A percentile compares a stretch with the other conserved stretches of the same genome.
These are phyloP conservation scores for Elgaria multicarinata DNA, from an alignment of 2,113 vertebrate genomes.

Conservation along the genomic window DNA sequence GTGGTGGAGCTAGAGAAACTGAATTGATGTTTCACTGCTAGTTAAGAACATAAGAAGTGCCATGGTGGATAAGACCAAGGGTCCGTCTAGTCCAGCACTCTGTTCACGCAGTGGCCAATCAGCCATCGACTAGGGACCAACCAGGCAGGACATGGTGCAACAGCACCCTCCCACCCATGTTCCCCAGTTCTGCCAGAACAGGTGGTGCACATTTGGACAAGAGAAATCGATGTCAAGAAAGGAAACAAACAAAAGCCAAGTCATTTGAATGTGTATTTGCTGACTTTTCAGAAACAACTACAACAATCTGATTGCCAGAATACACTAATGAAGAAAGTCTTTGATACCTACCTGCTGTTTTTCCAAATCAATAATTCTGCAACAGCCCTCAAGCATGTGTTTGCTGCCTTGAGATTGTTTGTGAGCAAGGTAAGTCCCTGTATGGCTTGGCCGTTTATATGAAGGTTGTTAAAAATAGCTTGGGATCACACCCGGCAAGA, in stretches of 20 bases:
- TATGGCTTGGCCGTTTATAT: neutral
- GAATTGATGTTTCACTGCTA: neutral
- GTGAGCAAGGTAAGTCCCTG: constrained; percentile 88
- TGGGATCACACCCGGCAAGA: neutral
- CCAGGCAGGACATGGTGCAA: too few species aligned
- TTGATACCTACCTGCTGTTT: constrained; percentile 96
- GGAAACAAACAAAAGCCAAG: neutral
- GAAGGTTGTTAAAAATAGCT: neutral
- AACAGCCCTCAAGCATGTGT: constrained; percentile 89
- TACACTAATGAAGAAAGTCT: constrained; percentile 93
- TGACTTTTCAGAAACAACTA: constrained; percentile 86
- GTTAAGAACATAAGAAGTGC: too few species aligned
- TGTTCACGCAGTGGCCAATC: too few species aligned
- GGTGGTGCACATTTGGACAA: neutral
- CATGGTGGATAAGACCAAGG: too few species aligned
- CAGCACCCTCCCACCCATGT: too few species aligned
- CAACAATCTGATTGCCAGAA: constrained; percentile 94
- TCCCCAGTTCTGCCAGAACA: neutral
- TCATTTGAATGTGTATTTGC: constrained; percentile 30
- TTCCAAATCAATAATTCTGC: constrained; percentile 98
- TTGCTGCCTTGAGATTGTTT: constrained; percentile 91
- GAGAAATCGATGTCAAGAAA: neutral
- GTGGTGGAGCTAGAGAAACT: neutral
- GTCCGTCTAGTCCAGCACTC: too few species aligned
- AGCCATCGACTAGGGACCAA: too few species aligned